Conservation (phyloP, 2,888 invertebrate species). For the Nephrotoma flavescens region DNA sequence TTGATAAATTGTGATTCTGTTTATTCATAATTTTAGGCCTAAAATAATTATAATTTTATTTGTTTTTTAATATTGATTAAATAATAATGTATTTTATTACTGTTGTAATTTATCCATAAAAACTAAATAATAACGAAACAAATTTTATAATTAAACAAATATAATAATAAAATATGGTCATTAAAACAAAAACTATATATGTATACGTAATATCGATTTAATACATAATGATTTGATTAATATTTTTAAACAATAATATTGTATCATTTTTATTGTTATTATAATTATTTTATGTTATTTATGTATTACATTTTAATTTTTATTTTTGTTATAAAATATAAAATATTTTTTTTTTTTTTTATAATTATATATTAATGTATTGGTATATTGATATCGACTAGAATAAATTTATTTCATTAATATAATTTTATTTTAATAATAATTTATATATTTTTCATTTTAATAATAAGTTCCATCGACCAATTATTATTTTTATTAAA, state of each 20-base stretch:
- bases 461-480: neutral
- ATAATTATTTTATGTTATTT: neutral
- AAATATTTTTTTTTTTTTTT: neutral
- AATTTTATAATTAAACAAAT: neutral
- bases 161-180: neutral
- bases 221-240: neutral
- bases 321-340: neutral
- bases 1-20: neutral
- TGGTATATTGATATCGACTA: neutral
- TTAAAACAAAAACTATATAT: neutral
- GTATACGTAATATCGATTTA: neutral
- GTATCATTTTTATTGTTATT: neutral
- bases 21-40: neutral
- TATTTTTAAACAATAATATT: neutral
- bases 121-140: neutral
- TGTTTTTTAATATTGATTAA: neutral
- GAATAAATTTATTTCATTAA: neutral
- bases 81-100: neutral
- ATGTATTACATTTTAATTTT: neutral
- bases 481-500: neutral
- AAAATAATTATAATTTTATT: neutral
- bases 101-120: neutral
- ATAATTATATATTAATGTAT: neutral
- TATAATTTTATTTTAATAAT: neutral
- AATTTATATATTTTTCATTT: neutral